A percentile compares a stretch with the other conserved stretches of the same genome.
Evolutionary conservation across 1,140 invertebrate genomes (phyloP).

Genomic region (Dolichoris vasculosae): DNA sequence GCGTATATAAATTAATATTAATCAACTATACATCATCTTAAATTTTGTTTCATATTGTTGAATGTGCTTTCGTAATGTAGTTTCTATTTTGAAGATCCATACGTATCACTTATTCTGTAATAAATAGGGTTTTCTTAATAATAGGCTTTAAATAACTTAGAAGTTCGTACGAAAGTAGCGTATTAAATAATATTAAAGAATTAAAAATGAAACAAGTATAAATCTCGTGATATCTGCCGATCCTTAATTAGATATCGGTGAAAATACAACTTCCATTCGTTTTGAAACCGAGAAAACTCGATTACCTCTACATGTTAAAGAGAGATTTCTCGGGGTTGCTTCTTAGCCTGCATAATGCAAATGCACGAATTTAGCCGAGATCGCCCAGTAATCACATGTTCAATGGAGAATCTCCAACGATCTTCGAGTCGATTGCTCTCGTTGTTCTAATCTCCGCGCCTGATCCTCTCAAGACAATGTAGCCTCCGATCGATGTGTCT

Average conservation of each 20-base stretch:
- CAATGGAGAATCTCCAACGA: not conserved
- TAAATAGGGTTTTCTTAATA: too few species aligned
- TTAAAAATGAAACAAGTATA: not conserved
- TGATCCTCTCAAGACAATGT: not conserved
- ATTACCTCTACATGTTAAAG: not conserved
- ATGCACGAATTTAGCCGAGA: not conserved
- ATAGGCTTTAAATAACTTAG: not conserved
- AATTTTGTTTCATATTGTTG: too few species aligned
- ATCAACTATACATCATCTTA: too few species aligned
- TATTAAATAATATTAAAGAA: not conserved
- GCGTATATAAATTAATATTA: too few species aligned
- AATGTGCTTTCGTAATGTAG: not conserved
- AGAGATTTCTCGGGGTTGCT: not conserved
- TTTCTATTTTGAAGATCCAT: not conserved
- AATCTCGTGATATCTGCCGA: not conserved
- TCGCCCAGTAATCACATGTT: not conserved
- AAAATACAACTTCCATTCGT: not conserved
- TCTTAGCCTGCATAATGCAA: not conserved
- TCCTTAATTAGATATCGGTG: not conserved
- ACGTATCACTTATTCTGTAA: not conserved
- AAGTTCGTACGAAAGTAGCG: not conserved
- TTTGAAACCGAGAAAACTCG: not conserved
- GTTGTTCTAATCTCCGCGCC: not conserved
- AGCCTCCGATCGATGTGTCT: not conserved
- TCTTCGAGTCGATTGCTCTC: not conserved